Conservation (phyloP, 2,797 vertebrate species). For the Petrocephalus sullivani region DNA sequence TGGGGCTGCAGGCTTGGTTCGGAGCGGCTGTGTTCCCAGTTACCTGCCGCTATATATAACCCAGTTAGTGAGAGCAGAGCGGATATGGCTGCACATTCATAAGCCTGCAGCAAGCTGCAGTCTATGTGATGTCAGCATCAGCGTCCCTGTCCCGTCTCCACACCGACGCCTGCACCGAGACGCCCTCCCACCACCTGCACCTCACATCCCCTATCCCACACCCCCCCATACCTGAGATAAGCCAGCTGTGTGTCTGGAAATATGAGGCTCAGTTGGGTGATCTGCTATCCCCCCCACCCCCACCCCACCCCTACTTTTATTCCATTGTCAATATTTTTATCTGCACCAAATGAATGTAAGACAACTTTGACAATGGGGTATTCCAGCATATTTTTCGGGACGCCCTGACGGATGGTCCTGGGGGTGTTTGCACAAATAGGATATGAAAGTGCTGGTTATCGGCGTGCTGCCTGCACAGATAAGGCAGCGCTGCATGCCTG, state of each 20-base stretch:
- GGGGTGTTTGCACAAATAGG: constrained; percentile 47
- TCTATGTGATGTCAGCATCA: constrained; percentile 32
- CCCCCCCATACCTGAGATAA: neutral
- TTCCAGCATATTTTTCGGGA: constrained; percentile 42
- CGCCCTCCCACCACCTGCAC: constrained; percentile 16
- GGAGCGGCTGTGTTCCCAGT: neutral
- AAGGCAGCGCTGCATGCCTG: constrained; percentile 49
- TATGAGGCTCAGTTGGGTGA: neutral
- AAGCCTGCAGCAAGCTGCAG: constrained; percentile 19
- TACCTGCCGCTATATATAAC: constrained; percentile 17
- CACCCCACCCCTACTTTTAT: constrained; percentile 4
- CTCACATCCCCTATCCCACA: neutral
- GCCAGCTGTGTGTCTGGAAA: neutral
- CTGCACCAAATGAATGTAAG: constrained; percentile 41
- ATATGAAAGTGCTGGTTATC: constrained; percentile 49
- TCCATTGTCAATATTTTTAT: constrained; percentile 36
- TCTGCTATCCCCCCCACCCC: neutral
- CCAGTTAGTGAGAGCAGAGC: constrained; percentile 16
- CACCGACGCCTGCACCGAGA: neutral
- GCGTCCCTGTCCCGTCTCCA: constrained; percentile 21
- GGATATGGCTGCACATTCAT: constrained; percentile 30
- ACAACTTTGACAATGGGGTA: constrained; percentile 39
- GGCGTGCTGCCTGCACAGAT: constrained; percentile 52
- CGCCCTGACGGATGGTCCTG: constrained; percentile 43
- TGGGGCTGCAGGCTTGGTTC: neutral